phyloP scores from a whole-genome alignment of 2,888 invertebrate species.

The Ecliptopera silaceata region DNA sequence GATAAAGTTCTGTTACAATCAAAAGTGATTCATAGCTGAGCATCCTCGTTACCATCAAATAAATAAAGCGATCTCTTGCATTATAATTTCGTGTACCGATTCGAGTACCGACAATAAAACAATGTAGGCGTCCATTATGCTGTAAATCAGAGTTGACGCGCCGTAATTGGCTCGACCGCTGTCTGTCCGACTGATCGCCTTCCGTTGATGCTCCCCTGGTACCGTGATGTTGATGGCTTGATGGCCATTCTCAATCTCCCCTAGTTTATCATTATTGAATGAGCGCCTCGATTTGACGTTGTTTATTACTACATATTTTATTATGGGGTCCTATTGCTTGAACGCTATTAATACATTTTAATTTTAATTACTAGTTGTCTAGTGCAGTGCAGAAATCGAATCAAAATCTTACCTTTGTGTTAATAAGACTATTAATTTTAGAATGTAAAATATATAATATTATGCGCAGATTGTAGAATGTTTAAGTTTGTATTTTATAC shows the following conservation, averaged over 20 bases:
- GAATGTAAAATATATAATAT: too few relatives aligned
- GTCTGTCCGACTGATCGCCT: slow-evolving; percentile 26
- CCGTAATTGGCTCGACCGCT: slow-evolving; percentile 66
- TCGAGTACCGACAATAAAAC: slow-evolving; percentile 59
- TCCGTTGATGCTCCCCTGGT: slow-evolving; percentile 29
- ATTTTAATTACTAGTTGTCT: too few relatives aligned
- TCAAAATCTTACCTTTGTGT: too few relatives aligned
- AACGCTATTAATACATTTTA: too few relatives aligned
- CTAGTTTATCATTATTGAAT: slow-evolving; percentile 28
- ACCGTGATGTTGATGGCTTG: slow-evolving; percentile 28
- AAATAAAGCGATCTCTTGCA: not conserved
- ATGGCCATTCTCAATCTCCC: slow-evolving; percentile 26
- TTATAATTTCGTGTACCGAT: not conserved
- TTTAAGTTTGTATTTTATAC: too few relatives aligned
- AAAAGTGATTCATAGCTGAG: slow-evolving; percentile 36
- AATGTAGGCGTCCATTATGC: slow-evolving; percentile 76
- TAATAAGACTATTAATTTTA: too few relatives aligned
- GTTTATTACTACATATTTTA: slow-evolving; percentile 9
- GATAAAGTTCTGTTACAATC: slow-evolving; percentile 30
- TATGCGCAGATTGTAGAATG: too few relatives aligned
- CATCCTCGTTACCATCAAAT: not conserved
- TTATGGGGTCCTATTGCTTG: too few relatives aligned
- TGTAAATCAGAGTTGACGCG: slow-evolving; percentile 78
- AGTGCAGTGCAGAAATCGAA: too few relatives aligned
- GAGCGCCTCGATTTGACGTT: slow-evolving; percentile 13